These are phyloP conservation scores for Heteromormyrus szaboi DNA, from an alignment of 2,797 vertebrate species.

Conservation along the genomic window DNA sequence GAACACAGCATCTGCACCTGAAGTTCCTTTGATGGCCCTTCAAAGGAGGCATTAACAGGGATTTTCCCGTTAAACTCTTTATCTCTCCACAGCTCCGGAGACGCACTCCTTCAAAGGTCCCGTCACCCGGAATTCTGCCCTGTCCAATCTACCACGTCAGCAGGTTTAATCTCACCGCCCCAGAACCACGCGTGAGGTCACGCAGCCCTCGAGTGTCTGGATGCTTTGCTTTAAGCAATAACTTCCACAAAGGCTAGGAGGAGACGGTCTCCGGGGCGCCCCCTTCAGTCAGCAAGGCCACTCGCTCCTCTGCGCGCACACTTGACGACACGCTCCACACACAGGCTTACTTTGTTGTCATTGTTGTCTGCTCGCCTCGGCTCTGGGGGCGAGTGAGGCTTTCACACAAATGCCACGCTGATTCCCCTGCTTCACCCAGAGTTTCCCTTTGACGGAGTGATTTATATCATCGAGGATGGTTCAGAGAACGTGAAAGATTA, in stretches of 20 bases:
- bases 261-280: not conserved
- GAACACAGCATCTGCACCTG: not conserved
- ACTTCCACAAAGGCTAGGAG: not conserved
- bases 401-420: conserved; percentile 42
- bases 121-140: not conserved
- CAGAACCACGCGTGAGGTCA: not conserved
- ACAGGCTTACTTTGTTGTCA: conserved; percentile 10
- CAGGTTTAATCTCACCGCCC: not conserved
- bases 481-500: conserved; percentile 61
- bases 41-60: not conserved
- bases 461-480: conserved; percentile 49
- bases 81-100: not conserved
- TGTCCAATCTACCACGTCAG: not conserved
- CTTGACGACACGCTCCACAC: not conserved
- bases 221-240: not conserved
- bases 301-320: not conserved
- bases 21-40: not conserved
- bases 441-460: conserved; percentile 49
- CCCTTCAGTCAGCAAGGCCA: not conserved
- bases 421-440: not conserved
- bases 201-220: not conserved
- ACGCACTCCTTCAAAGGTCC: not conserved
- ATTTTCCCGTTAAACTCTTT: not conserved
- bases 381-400: conserved; percentile 42
- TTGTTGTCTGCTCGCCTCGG: conserved; percentile 5